phyloP scores from a whole-genome alignment of 2,113 vertebrate species.

The Argyrosomus japonicus region DNA sequence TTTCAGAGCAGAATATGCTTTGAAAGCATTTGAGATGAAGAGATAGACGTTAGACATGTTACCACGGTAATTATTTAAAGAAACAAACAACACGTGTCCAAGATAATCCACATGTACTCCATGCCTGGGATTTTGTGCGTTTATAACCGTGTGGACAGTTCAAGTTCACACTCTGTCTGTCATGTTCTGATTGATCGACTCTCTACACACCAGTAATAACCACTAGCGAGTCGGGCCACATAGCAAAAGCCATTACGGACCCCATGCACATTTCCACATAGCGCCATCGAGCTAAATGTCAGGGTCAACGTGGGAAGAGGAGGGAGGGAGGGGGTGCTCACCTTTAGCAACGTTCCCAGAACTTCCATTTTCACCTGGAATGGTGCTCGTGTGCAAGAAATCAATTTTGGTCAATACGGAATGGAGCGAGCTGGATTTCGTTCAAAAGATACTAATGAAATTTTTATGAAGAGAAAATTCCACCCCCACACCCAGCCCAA shows the following conservation, averaged over 20 bases:
- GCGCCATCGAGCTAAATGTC: slow-evolving; percentile 67
- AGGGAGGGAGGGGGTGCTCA: not conserved
- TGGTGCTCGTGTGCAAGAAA: slow-evolving; percentile 64
- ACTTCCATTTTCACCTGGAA: slow-evolving; percentile 64
- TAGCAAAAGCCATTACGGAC: slow-evolving; percentile 49
- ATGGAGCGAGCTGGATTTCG: slow-evolving; percentile 53
- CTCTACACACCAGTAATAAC: slow-evolving; percentile 48
- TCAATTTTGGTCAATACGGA: slow-evolving; percentile 63
- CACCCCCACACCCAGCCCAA: slow-evolving; percentile 54
- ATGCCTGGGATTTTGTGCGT: slow-evolving; percentile 34
- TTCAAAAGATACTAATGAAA: slow-evolving; percentile 70
- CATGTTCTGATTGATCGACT: slow-evolving; percentile 52
- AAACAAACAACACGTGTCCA: slow-evolving; percentile 33
- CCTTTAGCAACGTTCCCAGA: slow-evolving; percentile 48
- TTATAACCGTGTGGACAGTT: slow-evolving; percentile 44
- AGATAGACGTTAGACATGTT: slow-evolving; percentile 27
- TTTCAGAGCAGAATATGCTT: slow-evolving; percentile 26
- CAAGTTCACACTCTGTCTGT: slow-evolving; percentile 52
- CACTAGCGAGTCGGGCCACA: slow-evolving; percentile 31
- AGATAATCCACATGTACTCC: slow-evolving; percentile 34
- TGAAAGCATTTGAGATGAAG: slow-evolving; percentile 16
- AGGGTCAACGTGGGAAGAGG: slow-evolving; percentile 44
- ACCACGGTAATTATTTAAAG: slow-evolving; percentile 57
- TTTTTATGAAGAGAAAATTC: slow-evolving; percentile 77
- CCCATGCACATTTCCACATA: slow-evolving; percentile 18